phyloP scores from a whole-genome alignment of 2,797 vertebrate species.

The Etheostoma perlongum region DNA sequence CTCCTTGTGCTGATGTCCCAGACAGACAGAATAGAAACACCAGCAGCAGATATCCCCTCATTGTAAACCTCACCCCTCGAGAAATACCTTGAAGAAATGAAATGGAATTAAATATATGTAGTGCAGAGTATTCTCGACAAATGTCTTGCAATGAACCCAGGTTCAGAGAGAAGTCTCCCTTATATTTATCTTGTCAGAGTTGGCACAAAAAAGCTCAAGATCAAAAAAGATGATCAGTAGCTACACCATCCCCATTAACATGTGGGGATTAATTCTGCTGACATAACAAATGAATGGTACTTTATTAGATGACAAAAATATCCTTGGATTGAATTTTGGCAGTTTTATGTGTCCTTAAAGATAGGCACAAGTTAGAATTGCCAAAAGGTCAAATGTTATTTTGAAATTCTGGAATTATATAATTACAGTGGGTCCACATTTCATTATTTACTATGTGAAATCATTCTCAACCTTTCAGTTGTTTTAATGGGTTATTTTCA shows the following conservation, averaged over 20 bases:
- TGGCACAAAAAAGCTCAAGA: not conserved
- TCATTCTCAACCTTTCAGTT: not conserved
- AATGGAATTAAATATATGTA: not conserved
- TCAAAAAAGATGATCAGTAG: not conserved
- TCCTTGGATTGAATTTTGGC: not conserved
- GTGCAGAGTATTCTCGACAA: not conserved
- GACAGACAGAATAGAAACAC: slow-evolving; percentile 25
- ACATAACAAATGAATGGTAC: not conserved
- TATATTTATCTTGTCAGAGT: not conserved
- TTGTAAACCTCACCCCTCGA: slow-evolving; percentile 4
- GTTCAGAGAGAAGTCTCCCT: not conserved
- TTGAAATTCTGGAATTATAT: not conserved
- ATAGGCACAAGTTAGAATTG: not conserved
- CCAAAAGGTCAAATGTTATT: slow-evolving; percentile 2
- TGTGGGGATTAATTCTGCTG: not conserved
- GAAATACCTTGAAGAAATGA: not conserved
- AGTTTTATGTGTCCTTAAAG: not conserved
- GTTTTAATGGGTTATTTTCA: slow-evolving; percentile 5
- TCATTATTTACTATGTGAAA: not conserved
- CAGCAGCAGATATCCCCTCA: slow-evolving; percentile 29
- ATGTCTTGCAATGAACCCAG: not conserved
- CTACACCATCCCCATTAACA: not conserved
- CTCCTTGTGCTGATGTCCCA: slow-evolving; percentile 20
- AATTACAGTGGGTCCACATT: not conserved
- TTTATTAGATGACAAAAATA: not conserved